Percentiles rank a stretch among this genome's conserved stretches.
Conservation (phyloP, 2,888 invertebrate species). For the Lumbricus terrestris region DNA sequence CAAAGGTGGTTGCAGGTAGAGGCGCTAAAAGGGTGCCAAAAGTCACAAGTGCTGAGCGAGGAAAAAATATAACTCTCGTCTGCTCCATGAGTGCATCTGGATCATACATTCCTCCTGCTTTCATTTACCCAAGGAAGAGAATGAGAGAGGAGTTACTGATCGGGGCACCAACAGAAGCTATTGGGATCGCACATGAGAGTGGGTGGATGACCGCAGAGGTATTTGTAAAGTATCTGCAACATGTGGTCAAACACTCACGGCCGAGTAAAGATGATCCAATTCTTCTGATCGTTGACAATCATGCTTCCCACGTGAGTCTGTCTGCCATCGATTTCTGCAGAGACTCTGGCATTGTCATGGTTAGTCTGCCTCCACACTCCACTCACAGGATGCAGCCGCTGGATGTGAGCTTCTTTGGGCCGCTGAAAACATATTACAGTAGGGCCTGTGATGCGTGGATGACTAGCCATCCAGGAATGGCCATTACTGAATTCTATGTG, state of each 20-base stretch:
- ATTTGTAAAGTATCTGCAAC: conserved; percentile 48
- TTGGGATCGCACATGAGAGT: conserved; percentile 44
- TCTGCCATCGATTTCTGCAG: conserved; percentile 48
- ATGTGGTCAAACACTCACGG: conserved; percentile 51
- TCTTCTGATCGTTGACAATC: conserved; percentile 56
- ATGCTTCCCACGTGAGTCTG: conserved; percentile 46
- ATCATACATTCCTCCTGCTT: conserved; percentile 39
- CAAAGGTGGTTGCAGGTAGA: too few species aligned
- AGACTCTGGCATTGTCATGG: conserved; percentile 25
- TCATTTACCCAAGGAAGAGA: conserved; percentile 46
- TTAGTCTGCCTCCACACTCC: conserved; percentile 50
- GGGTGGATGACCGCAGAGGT: conserved; percentile 47
- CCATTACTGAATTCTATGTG: too few species aligned
- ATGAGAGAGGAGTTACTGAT: conserved; percentile 46
- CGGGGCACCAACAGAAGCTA: conserved; percentile 48
- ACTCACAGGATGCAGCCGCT: conserved; percentile 49
- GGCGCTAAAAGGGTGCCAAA: too few species aligned
- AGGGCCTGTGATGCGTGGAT: not conserved
- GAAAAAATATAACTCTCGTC: conserved; percentile 32
- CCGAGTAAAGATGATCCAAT: conserved; percentile 42
- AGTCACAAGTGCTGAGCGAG: too few species aligned
- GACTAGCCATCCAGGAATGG: not conserved
- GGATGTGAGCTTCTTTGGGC: conserved; percentile 29
- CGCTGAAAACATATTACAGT: not conserved
- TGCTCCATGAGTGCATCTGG: conserved; percentile 40